Base-by-base conservation (phyloP, 1,140 invertebrate genomes). In the Drosophila funebris region DNA sequence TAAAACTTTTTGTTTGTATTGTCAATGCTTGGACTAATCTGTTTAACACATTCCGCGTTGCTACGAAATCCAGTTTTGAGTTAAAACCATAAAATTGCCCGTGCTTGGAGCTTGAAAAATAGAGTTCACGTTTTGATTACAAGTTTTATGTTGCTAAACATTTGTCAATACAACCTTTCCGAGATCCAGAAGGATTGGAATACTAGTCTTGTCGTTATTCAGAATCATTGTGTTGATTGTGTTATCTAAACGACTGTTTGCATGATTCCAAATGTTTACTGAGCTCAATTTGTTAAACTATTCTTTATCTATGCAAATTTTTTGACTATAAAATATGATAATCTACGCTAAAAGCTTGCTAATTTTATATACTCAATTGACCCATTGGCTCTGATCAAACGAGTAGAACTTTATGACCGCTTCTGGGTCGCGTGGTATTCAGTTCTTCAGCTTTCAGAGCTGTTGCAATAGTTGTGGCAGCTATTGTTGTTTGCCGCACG, bases 11-110 rank as follows among this genome's bases (percentile, higher is more conserved):
- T 81, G 64, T 81, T 52, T 64, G 57, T 7, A 16, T 53, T 58
- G 44, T 63, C 52, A 29, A 18, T 24, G 43, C 52, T 57, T 58
- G 44, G 46, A 24, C 58, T 73, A 76, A 76, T 78, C 58, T 77
- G 68, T 81, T 87, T 81, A 84, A 81, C 82, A 78, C 81, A 84
- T 87, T 76, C 73, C 50, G 48, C 11, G 20, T 36, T 31, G 37
- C 56, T 50, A 9, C 22, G 1, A 33, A 71, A 64, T 52, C 53
- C 6, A 53, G 69, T 68, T 52, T 69, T 46, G 41, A 54, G 31
- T 31, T 31, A 4, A 27, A 41, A 73, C 62, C 58, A 64, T 78
- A 82, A 82, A 82, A 20, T 48, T 52, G 43, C 43, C 69, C 18
- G 37, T 31, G 43, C 43, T 80, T 44, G 62, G 44, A 46, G 64